A percentile compares a stretch with the other conserved stretches of the same genome.
These are phyloP conservation scores for Urocitellus parryii DNA, from an alignment of 2,113 vertebrate genomes.

Conservation along the genomic window DNA sequence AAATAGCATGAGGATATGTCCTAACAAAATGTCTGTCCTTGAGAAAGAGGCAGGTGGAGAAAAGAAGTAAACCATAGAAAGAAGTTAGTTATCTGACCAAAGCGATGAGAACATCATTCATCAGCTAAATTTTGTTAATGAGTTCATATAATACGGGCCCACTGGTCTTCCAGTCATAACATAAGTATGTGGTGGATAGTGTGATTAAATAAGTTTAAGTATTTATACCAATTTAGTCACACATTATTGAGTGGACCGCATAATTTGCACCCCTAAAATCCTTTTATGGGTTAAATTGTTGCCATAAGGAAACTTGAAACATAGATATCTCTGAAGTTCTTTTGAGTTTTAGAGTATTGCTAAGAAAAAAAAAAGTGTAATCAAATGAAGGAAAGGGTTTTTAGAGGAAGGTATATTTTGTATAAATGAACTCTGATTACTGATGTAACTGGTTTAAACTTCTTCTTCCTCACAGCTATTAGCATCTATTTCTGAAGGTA, in stretches of 20 bases:
- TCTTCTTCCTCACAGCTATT: not conserved
- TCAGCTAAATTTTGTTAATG: constrained; percentile 55
- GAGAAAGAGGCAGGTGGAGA: constrained; percentile 39
- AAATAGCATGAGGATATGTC: constrained; percentile 68
- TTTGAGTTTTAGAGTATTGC: not conserved
- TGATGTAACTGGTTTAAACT: not conserved
- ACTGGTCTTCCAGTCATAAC: not conserved
- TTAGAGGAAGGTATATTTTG: not conserved
- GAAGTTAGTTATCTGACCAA: constrained; percentile 20
- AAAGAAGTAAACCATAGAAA: not conserved
- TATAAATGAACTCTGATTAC: constrained; percentile 17
- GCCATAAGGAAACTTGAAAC: not conserved
- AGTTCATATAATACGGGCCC: not conserved
- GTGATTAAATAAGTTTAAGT: not conserved
- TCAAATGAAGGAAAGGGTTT: not conserved
- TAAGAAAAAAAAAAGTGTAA: not conserved
- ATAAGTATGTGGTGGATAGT: constrained; percentile 46
- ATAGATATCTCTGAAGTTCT: not conserved
- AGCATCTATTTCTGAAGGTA: not conserved
- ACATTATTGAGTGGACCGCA: not conserved
- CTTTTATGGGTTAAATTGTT: not conserved
- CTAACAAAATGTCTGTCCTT: constrained; percentile 72
- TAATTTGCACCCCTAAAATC: not conserved
- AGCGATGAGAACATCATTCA: not conserved
- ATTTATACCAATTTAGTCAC: constrained; percentile 60